A percentile compares a stretch with the other conserved stretches of the same genome.
These are phyloP conservation scores for Puma concolor DNA, from an alignment of 2,113 vertebrate genomes.

Conservation along the genomic window DNA sequence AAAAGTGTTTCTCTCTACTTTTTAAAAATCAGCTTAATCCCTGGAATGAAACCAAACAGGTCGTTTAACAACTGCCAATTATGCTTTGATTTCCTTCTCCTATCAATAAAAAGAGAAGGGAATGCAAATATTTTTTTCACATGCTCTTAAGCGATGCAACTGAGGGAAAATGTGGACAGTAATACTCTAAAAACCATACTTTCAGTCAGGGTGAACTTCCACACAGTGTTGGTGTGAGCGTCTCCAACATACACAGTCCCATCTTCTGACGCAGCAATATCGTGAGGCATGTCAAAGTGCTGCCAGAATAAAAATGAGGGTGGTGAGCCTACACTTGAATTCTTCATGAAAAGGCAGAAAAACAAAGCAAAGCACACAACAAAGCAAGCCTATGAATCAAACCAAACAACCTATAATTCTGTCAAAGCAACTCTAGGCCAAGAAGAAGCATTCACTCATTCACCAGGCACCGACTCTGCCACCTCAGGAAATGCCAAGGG, in stretches of 20 bases:
- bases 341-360: too few relatives aligned
- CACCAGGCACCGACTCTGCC: neutral
- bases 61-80: neutral
- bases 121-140: neutral
- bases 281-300: constrained; percentile 96
- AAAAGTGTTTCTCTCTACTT: neutral
- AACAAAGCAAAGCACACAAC: neutral
- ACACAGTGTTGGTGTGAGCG: constrained; percentile 87
- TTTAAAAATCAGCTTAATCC: constrained; percentile 18
- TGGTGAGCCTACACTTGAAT: neutral
- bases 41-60: neutral
- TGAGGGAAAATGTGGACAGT: neutral
- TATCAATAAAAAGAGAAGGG: neutral
- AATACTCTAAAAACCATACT: constrained; percentile 87
- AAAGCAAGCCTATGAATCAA: neutral
- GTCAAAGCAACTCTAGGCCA: neutral
- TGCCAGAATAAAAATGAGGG: constrained; percentile 78
- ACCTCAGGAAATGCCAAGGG: neutral
- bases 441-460: neutral
- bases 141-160: neutral
- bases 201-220: constrained; percentile 91
- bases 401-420: neutral
- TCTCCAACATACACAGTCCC: constrained; percentile 93
- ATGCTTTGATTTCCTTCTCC: neutral
- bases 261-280: constrained; percentile 89